Base-by-base conservation (phyloP, 2,888 invertebrate species). In the Parnassius smintheus region DNA sequence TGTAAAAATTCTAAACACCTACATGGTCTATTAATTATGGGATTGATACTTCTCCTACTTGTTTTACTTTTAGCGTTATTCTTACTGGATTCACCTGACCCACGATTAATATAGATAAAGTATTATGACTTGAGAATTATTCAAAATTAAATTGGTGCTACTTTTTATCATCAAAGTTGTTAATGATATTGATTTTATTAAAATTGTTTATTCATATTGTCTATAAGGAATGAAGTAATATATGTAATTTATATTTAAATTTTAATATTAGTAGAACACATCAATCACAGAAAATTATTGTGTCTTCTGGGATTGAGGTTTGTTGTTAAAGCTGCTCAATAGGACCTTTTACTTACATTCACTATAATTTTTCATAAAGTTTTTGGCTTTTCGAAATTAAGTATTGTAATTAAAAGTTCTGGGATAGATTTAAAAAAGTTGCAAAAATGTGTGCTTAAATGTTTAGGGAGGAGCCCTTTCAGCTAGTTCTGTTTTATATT, bases 81-180 rank as follows among this genome's bases (percentile, higher is more conserved):
- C 4, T 7, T 35, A 35, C 35, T 35, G 35, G 35, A 7, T 35
- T 35, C 35, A 35, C 35, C 1, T 4, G 35, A 35, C 35, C 35
- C 35, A 35, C 7, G 7, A 35, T 35, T 35, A 7, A 35, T 18
- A 18, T 18, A 18, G 18, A 18, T 18, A 4, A 35, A 35, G 35
- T 7, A 7, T 35, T 35, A 7, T 7, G 7, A 35, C 35, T 35
- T 35, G 35, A 35, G 7, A 35, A 35, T 35, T 35, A 35, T 59
- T 69, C 71, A 74, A 77, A 73, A 75, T 82, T 80, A 58, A 79
- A 85, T 86, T 84, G 88, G 89, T 88, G 88, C 88, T 88, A 87
- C 81, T 80, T 82, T 81, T 79, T 80, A 75, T 68, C 64, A 66
- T 62, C 51, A 59, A 63, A 59, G 50, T 59, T 55, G 22, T 67